phyloP scores from a whole-genome alignment of 2,888 invertebrate species.

The Falcaria lacertinaria region DNA sequence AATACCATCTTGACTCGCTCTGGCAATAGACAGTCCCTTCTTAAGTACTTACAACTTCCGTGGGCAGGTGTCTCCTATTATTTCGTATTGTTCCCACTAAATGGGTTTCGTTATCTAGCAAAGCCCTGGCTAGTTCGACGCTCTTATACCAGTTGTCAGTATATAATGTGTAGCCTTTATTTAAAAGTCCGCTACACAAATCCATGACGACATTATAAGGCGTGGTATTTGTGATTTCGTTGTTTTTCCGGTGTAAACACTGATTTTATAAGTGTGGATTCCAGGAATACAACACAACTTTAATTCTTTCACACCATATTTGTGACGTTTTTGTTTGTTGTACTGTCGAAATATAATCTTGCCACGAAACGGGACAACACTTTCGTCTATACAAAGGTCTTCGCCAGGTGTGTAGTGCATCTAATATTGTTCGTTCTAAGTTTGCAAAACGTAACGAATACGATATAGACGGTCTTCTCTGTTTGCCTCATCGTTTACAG shows the following conservation, averaged over 20 bases:
- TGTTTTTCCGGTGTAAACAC: slow-evolving; percentile 34
- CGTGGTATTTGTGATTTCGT: slow-evolving; percentile 24
- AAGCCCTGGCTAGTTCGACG: slow-evolving; percentile 26
- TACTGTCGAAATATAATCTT: slow-evolving; percentile 28
- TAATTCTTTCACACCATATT: slow-evolving; percentile 30
- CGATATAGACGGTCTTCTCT: slow-evolving; percentile 21
- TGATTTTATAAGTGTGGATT: slow-evolving; percentile 28
- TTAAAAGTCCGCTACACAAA: slow-evolving; percentile 24
- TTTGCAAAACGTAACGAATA: slow-evolving; percentile 17
- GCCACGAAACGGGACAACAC: slow-evolving; percentile 24
- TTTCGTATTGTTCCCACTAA: slow-evolving; percentile 36
- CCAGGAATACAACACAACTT: slow-evolving; percentile 32
- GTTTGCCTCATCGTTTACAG: slow-evolving; percentile 10
- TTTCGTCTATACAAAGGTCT: slow-evolving; percentile 30
- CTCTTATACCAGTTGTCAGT: slow-evolving; percentile 42
- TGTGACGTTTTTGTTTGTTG: slow-evolving; percentile 25
- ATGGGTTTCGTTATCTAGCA: slow-evolving; percentile 34
- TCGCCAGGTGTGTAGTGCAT: slow-evolving; percentile 11
- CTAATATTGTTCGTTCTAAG: slow-evolving; percentile 21
- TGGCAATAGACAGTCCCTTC: slow-evolving; percentile 17
- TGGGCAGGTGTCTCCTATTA: slow-evolving; percentile 33
- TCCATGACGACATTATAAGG: slow-evolving; percentile 28
- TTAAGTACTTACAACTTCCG: slow-evolving; percentile 28
- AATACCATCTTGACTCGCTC: slow-evolving; percentile 29
- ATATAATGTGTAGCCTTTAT: slow-evolving; percentile 30